A percentile compares a stretch with the other conserved stretches of the same genome.
Conservation (phyloP, 2,113 vertebrate genomes). For the Perccottus glenii region DNA sequence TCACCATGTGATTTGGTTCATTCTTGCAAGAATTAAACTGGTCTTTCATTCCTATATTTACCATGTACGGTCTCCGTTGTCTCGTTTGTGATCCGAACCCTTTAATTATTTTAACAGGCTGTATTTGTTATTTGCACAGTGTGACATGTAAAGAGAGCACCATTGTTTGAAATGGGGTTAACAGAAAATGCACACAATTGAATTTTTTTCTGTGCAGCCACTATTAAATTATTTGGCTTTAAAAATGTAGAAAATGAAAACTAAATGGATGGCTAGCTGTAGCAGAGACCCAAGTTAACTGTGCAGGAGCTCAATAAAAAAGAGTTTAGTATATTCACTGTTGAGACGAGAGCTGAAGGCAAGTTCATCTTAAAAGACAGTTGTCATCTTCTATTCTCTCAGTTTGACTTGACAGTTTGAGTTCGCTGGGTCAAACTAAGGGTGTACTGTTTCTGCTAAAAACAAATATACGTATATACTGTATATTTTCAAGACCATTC, state of each 20-base stretch:
- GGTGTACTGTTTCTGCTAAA: too few relatives aligned
- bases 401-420: conserved; percentile 7
- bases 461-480: too few relatives aligned
- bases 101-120: too few relatives aligned
- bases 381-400: conserved; percentile 25
- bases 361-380: conserved; percentile 10
- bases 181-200: background rate
- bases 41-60: too few relatives aligned
- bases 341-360: conserved; percentile 6
- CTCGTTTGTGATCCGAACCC: too few relatives aligned
- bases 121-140: background rate
- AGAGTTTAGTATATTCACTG: background rate
- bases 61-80: too few relatives aligned
- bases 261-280: background rate
- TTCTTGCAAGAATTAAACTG: too few relatives aligned
- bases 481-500: too few relatives aligned
- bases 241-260: background rate
- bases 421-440: background rate
- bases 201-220: background rate
- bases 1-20: too few relatives aligned
- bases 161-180: background rate
- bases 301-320: background rate
- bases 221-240: background rate
- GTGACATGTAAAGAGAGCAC: background rate
- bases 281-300: background rate